phyloP scores from a whole-genome alignment of 1,140 invertebrate genomes.

The Littorina saxatilis region DNA sequence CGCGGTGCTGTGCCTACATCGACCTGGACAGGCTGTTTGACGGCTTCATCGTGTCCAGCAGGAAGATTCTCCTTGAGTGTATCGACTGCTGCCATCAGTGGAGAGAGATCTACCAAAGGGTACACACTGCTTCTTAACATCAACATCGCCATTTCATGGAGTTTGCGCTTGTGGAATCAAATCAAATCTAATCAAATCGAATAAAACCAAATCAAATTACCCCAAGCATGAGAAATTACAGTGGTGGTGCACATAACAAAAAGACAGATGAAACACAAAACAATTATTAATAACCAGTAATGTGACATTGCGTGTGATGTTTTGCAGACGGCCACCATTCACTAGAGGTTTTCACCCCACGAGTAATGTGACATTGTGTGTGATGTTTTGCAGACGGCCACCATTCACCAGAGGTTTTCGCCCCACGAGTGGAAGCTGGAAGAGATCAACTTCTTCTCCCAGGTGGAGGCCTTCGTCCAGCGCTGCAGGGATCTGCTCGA shows the following conservation, averaged over 20 bases:
- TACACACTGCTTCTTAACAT: slow-evolving; percentile 64
- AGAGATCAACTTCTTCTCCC: slow-evolving; percentile 86
- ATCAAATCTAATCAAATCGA: too few species aligned
- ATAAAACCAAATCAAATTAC: background rate
- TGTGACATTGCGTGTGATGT: background rate
- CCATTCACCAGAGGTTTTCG: slow-evolving; percentile 75
- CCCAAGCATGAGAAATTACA: too few species aligned
- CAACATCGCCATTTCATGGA: too few species aligned
- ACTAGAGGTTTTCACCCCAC: slow-evolving; percentile 74
- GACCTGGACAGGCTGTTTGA: slow-evolving; percentile 83
- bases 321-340: slow-evolving; percentile 71
- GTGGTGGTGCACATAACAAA: too few species aligned
- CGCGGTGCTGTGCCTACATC: slow-evolving; percentile 84
- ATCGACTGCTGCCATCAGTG: slow-evolving; percentile 86
- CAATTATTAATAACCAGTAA: too few species aligned
- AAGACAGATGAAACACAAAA: too few species aligned
- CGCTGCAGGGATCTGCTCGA: slow-evolving; percentile 90
- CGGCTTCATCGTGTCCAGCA: slow-evolving; percentile 82
- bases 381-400: slow-evolving; percentile 63
- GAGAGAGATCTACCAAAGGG: slow-evolving; percentile 85
- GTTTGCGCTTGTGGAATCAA: too few species aligned
- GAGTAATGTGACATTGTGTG: too few species aligned
- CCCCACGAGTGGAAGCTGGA: slow-evolving; percentile 84
- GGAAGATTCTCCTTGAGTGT: slow-evolving; percentile 83
- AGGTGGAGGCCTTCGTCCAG: slow-evolving; percentile 89